Evolutionary conservation across 1,140 invertebrate species (phyloP), one percentile per base, ranked within the genome.

Genomic region (Aphis craccivora): DNA sequence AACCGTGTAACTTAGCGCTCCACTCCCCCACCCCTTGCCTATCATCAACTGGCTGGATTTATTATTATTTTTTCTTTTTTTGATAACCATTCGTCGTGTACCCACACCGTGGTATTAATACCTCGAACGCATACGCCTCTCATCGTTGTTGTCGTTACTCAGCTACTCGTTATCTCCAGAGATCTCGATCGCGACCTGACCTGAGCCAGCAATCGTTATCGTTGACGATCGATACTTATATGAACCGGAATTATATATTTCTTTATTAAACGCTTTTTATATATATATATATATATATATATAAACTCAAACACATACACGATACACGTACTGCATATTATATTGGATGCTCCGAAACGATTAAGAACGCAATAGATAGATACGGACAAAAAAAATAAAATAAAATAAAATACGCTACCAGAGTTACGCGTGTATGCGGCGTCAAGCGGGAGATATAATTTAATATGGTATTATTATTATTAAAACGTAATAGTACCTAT

Each of bases 201-300:
- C 60, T 20, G 6, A 20, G 55, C 1, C 60, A 40, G 89, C 37
- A 18, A 30, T 89, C 55, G 90, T 45, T 91, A 60, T 67, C 90
- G 55, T 18, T 30, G 14, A 22, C 90, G 90, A 76, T 91, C 53
- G 90, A 91, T 91, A 60, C 55, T 30, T 55, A 43, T 60, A 67
- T 18, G 55, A 91, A 91, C 90, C 90, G 90, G 90, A 91, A 91
- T 91, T 67, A 40, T 67, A 37, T n/a, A 43, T 91, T 76, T 91
- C 60, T 81, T 76, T 91, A 76, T 76, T 45, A 91, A 25, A 4
- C 83, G 83, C 22, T 43, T 30, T 40, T 40, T 67, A n/a, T 76
- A 30, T 60, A 67, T 9, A 23, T 9, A 35, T 11, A 67, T n/a
- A n/a, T 67, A n/a, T 76, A 30, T 60, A 67, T 9, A 23, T 9